Evolutionary conservation across 1,140 invertebrate species (phyloP).

Genomic region (Ladona fulva): DNA sequence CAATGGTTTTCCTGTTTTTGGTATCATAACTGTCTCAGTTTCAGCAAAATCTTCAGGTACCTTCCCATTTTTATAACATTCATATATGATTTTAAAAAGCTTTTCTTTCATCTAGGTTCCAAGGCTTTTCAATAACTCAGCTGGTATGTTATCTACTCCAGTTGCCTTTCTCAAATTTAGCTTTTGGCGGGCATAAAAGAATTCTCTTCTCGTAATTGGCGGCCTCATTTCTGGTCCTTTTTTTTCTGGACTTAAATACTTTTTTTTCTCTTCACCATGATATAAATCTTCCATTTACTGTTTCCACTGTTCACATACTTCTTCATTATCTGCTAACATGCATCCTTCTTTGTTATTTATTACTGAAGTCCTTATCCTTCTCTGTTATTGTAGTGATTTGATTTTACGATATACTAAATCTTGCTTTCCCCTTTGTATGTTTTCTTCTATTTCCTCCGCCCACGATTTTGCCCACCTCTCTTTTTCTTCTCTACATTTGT

Average conservation of each 20-base stretch:
- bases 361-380: neutral
- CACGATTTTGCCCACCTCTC: too few species aligned
- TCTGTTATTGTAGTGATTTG: too few species aligned
- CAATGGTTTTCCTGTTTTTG: neutral
- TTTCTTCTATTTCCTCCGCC: too few species aligned
- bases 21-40: neutral
- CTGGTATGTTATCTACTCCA: neutral
- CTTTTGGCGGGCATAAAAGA: neutral
- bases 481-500: too few species aligned
- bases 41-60: neutral
- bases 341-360: neutral
- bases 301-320: neutral
- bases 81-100: neutral
- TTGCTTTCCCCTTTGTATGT: too few species aligned
- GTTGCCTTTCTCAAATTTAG: neutral
- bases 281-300: neutral
- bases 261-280: too few species aligned
- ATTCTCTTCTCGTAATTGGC: neutral
- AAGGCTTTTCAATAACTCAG: neutral
- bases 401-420: too few species aligned
- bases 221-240: too few species aligned
- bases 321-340: neutral
- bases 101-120: neutral
- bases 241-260: too few species aligned
- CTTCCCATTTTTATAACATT: neutral